phyloP scores from a whole-genome alignment of 2,888 invertebrate species.

The Spodoptera picta region DNA sequence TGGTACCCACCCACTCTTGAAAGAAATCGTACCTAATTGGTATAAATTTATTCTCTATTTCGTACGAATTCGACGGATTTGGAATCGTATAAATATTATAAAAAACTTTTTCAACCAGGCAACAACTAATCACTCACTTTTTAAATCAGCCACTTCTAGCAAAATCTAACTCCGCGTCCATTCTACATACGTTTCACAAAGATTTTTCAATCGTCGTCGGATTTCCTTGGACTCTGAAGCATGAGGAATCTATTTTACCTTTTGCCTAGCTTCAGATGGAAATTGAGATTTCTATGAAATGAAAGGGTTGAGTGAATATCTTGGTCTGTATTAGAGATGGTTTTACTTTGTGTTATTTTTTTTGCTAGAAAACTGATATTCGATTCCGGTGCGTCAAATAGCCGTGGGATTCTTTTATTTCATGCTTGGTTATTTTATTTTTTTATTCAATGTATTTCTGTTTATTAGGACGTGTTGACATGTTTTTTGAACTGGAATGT shows the following conservation, averaged over 20 bases:
- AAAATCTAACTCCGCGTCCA: slow-evolving; percentile 38
- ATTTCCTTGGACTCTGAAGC: slow-evolving; percentile 74
- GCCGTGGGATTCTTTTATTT: not conserved
- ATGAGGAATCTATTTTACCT: slow-evolving; percentile 74
- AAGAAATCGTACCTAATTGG: too few species aligned
- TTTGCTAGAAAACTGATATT: slow-evolving; percentile 10
- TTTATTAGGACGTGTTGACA: too few species aligned
- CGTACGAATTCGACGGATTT: too few species aligned
- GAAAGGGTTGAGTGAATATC: slow-evolving; percentile 51
- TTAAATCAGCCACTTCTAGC: slow-evolving; percentile 42
- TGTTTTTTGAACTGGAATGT: too few species aligned
- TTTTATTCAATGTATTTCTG: too few species aligned
- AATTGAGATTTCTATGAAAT: slow-evolving; percentile 62
- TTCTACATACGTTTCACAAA: slow-evolving; percentile 69
- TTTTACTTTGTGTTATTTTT: slow-evolving; percentile 42
- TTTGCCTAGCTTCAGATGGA: slow-evolving; percentile 60
- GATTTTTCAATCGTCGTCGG: slow-evolving; percentile 81
- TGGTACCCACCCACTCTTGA: too few species aligned
- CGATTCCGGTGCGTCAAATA: slow-evolving; percentile 2
- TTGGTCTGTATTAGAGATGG: slow-evolving; percentile 27
- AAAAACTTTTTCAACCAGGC: too few species aligned
- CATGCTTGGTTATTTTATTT: too few species aligned
- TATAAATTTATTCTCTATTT: too few species aligned
- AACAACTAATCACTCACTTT: not conserved
- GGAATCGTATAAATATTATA: too few species aligned